Percentiles rank a stretch among this genome's conserved stretches.
Evolutionary conservation across 2,888 invertebrate species (phyloP).

Genomic region (Unio delphinus): DNA sequence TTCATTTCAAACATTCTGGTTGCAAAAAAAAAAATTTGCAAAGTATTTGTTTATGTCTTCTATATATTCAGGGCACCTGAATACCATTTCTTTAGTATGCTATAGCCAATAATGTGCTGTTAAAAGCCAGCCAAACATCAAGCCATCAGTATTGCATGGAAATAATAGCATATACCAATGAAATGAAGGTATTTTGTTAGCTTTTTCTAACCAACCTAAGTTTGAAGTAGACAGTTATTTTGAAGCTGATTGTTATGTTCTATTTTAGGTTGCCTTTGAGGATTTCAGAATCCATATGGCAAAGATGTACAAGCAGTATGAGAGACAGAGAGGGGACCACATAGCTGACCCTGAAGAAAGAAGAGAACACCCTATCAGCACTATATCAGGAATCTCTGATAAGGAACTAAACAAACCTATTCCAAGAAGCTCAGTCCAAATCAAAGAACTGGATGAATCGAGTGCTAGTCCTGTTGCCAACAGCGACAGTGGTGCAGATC

Average conservation of each 20-base stretch:
- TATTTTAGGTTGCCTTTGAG: constrained; percentile 90
- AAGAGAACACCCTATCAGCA: constrained; percentile 93
- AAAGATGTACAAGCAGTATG: constrained; percentile 87
- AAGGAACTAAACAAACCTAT: constrained; percentile 37
- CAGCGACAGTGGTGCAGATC: constrained; percentile 6
- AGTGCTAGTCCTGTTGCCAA: constrained; percentile 1
- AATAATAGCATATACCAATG: no score
- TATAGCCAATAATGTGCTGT: no score
- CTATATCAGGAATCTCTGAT: constrained; percentile 83
- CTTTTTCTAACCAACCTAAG: background rate
- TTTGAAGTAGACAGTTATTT: background rate
- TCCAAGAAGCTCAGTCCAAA: constrained; percentile 59
- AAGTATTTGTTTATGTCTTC: no score
- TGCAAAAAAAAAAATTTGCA: no score
- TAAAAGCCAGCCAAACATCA: no score
- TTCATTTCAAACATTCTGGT: no score
- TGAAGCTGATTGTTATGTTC: background rate
- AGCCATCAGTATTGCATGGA: no score
- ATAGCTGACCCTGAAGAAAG: constrained; percentile 95
- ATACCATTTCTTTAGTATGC: no score
- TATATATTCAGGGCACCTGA: no score
- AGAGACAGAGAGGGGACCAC: constrained; percentile 92
- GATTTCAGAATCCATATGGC: constrained; percentile 98
- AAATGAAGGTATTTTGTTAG: no score
- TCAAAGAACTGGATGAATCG: constrained; percentile 56